Base-by-base conservation (phyloP, 2,797 vertebrate species). In the Anabas testudineus region DNA sequence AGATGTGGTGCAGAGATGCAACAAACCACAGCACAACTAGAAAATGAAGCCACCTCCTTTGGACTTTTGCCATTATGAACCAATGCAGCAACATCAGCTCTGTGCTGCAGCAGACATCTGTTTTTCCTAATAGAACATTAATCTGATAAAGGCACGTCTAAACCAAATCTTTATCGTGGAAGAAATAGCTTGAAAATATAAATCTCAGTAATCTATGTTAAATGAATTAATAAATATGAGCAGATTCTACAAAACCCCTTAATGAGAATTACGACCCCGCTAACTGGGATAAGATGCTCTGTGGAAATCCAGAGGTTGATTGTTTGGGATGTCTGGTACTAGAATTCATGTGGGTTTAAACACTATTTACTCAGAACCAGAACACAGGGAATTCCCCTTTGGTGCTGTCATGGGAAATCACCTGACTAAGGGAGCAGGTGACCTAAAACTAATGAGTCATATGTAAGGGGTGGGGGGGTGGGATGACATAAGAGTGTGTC, bases 71-170 rank as follows among this genome's bases (percentile, higher is more conserved):
- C 13, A 10, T 51, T 8, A 3, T 2, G 12, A 14, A 24, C 4
- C 5, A 13, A 13, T 1, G 12, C 19, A 5, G 10, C 63, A 55
- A n/a, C 21, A 43, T 43, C 37, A 22, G 30, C 34, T n/a, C n/a
- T n/a, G n/a, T n/a, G n/a, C n/a, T 4, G 30, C 30, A 4, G 4
- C 9, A 9, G 9, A 4, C 32, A 9, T n/a, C n/a, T n/a, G n/a
- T n/a, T n/a, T n/a, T n/a, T n/a, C n/a, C n/a, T n/a, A n/a, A n/a
- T n/a, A n/a, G n/a, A n/a, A n/a, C n/a, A n/a, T 30, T 68, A 71
- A 69, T 67, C 47, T 2, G 62, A 69, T 66, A n/a, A 71, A 79
- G 80, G 58, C 65, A 56, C 7, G 32, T 65, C 62, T 59, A 56
- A 77, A 63, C 60, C 53, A 59, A 32, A 69, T 69, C 48, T 64